A percentile compares a stretch with the other conserved stretches of the same genome.
These are phyloP conservation scores for Karalla daura DNA, from an alignment of 2,797 vertebrate species.

Conservation along the genomic window DNA sequence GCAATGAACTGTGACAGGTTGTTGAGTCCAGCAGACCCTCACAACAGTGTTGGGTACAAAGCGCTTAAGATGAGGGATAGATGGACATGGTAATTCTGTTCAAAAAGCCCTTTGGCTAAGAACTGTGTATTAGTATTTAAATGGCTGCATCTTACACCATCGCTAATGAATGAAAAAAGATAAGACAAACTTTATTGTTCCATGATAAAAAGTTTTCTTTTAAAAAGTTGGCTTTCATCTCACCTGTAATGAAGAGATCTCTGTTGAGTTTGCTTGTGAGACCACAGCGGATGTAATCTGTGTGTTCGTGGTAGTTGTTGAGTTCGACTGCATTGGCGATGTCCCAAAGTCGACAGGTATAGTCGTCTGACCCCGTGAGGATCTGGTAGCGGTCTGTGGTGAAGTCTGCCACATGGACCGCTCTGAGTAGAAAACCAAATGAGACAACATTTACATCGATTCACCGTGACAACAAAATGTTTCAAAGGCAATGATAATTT, in stretches of 20 bases:
- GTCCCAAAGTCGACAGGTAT: constrained; percentile 93
- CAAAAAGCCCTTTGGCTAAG: neutral
- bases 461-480: neutral
- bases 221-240: constrained; percentile 9
- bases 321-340: constrained; percentile 89
- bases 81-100: neutral
- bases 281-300: constrained; percentile 93
- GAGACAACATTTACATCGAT: neutral
- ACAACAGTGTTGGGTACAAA: too few relatives aligned
- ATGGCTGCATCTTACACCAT: neutral
- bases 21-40: too few relatives aligned
- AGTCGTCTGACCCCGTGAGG: constrained; percentile 94
- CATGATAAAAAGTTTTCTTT: too few relatives aligned
- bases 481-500: constrained; percentile 21
- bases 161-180: neutral
- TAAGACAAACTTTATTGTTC: constrained; percentile 11
- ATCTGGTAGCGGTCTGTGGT: constrained; percentile 91
- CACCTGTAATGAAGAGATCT: constrained; percentile 95
- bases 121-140: neutral
- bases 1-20: too few relatives aligned
- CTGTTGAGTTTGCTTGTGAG: constrained; percentile 91
- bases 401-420: constrained; percentile 92
- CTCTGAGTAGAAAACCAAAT: constrained; percentile 83
- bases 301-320: constrained; percentile 87
- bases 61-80: too few relatives aligned